Base-by-base conservation (phyloP, 2,797 vertebrate genomes). In the Myripristis murdjan region DNA sequence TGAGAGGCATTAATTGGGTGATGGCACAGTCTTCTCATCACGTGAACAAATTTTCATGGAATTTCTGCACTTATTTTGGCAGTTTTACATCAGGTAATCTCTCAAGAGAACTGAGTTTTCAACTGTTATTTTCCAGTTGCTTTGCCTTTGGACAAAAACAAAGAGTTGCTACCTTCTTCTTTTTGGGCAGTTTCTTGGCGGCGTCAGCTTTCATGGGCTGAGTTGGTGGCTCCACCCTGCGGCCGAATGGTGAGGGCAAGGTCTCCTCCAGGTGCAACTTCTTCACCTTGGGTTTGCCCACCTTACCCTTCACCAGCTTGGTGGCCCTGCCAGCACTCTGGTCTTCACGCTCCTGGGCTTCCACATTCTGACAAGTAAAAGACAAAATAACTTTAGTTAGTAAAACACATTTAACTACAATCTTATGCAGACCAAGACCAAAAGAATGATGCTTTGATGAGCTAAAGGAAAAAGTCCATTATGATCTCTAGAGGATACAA, bases 241-340 rank as follows among this genome's bases (percentile, higher is more conserved):
- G 96, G 2, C 96, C 98, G 33, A 93, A 98, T 0, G 96, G 96
- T 0, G 98, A 99, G 0, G 98, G 98, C 93, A 98, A 77, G 0
- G 98, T 99, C 93, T 99, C 98, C 85, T 98, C 97, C 82, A 99
- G 77, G 48, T 97, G 96, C 87, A 98, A 82, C 88, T 97, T 99
- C 94, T 97, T 98, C 47, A 92, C 94, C 87, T 99, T 99, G 59
- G 97, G 97, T 88, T 99, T 99, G 48, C 98, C 98, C 71, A 99
- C 95, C 93, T 99, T 99, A 26, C 98, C 97, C 91, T 99, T 99
- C 75, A 99, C 93, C 84, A 97, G 90, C 86, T 97, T 99, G 71
- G 96, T 90, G 70, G 89, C 86, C 84, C 94, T 95, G 8, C 97
- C 97, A 31, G 89, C 79, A 41, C 83, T 90, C 86, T 93, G 68